Evolutionary conservation across 2,888 invertebrate genomes (phyloP).

Genomic region (Carcina quercana): DNA sequence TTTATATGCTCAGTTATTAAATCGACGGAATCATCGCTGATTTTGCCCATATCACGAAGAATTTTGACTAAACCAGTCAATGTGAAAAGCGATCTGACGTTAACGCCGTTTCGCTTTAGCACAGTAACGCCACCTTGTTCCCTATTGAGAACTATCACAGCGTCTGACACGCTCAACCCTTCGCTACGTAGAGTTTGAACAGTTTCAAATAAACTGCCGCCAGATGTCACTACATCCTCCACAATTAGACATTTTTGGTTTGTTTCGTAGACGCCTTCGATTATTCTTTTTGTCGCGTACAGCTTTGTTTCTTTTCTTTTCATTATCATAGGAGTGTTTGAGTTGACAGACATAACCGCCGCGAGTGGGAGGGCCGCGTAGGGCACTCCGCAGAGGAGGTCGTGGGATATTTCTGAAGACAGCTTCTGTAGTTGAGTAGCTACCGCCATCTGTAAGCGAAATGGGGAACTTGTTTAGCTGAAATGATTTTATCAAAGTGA

Average conservation of each 20-base stretch:
- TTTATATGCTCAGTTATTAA: constrained; percentile 54
- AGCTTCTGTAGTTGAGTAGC: constrained; percentile 42
- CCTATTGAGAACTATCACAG: constrained; percentile 92
- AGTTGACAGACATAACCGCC: constrained; percentile 84
- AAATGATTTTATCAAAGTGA: no score
- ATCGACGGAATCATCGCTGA: constrained; percentile 62
- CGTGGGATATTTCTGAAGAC: constrained; percentile 51
- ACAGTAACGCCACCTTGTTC: constrained; percentile 91
- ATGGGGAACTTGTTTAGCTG: background rate
- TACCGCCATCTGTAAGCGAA: constrained; percentile 43
- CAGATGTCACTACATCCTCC: constrained; percentile 96
- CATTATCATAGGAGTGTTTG: constrained; percentile 88
- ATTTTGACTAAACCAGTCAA: constrained; percentile 77
- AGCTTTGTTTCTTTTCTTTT: constrained; percentile 94
- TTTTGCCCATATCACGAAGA: constrained; percentile 77
- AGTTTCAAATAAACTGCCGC: constrained; percentile 94
- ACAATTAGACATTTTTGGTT: constrained; percentile 88
- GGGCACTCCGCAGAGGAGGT: constrained; percentile 95
- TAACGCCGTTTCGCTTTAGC: constrained; percentile 80
- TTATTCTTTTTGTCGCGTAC: constrained; percentile 95
- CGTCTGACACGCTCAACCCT: constrained; percentile 81
- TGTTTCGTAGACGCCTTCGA: constrained; percentile 86
- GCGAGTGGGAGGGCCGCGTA: constrained; percentile 97
- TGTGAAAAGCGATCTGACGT: constrained; percentile 80
- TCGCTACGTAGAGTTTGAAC: constrained; percentile 77